Base-by-base conservation (phyloP, 2,888 invertebrate genomes). In the Philopedon plagiatum region DNA sequence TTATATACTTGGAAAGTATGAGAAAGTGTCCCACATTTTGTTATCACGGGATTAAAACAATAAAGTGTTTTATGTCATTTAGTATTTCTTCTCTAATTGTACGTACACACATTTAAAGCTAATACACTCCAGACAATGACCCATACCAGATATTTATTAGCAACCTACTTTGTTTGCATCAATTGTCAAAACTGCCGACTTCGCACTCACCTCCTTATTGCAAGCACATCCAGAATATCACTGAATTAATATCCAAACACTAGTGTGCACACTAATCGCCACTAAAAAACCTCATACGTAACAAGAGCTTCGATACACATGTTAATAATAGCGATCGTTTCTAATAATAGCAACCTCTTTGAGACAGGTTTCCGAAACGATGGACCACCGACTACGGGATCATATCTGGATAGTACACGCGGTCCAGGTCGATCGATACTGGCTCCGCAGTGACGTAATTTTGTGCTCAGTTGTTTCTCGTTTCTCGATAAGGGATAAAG, bases 381-480 rank as follows among this genome's bases (percentile, higher is more conserved):
- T 54, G 39, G 49, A 60, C 68, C 32, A 46, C 49, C 61, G 56
- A 39, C 63, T 57, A 71, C 57, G 23, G 57, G 65, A 60, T 58
- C 8, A 39, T 51, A 32, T 70, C 65, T 54, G 60, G 44, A 73
- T 37, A 44, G 57, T 71, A 71, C 73, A 73, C 73, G 73, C 73
- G 73, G 73, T 73, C 73, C 73, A 73, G 73, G 64, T 44, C 37
- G 73, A 73, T 73, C 73, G 73, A 73, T 73, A 64, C 61, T 67
- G 61, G 61, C 66, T 62, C 71, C 46, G 66, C 72, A 72, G 67
- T 72, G 72, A 67, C 71, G 71, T 71, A 71, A 61, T 41, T 41
- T 19, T 39, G 60, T 60, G 60, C 60, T 60, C 60, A 60, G 60
- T 60, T 60, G 60, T 41, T 60, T 60, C 39, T 60, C 13, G 60